Conservation (phyloP, 2,797 vertebrate species). For the Lithobates sylvaticus region DNA sequence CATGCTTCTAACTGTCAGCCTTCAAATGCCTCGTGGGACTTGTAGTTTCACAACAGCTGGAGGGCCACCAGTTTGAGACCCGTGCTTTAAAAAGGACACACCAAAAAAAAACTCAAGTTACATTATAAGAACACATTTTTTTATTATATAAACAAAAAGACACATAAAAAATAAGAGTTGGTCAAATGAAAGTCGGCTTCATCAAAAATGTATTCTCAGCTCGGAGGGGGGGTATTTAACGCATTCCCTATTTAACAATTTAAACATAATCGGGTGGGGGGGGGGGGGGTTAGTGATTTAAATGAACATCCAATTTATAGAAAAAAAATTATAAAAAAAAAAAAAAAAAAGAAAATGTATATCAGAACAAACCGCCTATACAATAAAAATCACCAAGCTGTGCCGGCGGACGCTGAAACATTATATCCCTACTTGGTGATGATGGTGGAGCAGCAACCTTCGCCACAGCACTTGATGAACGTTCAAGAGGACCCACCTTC, state of each 20-base stretch:
- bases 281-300: too few species aligned
- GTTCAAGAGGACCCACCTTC: too few species aligned
- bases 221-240: too few species aligned
- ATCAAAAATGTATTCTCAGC: slow-evolving; percentile 3
- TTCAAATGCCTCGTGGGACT: too few species aligned
- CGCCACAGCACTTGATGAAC: too few species aligned
- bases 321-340: not conserved
- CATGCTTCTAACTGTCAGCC: too few species aligned
- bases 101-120: not conserved
- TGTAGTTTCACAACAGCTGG: too few species aligned
- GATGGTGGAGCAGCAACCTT: too few species aligned
- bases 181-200: not conserved
- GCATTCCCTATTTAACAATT: not conserved
- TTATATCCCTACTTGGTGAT: not conserved
- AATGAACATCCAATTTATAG: not conserved
- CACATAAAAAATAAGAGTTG: not conserved
- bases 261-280: not conserved
- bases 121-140: slow-evolving; percentile 5
- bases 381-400: not conserved
- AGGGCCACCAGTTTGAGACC: too few species aligned
- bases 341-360: not conserved
- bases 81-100: too few species aligned
- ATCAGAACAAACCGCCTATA: not conserved
- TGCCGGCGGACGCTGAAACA: too few species aligned
- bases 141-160: slow-evolving; percentile 9